Percentiles rank a stretch among this genome's conserved stretches.
Evolutionary conservation across 2,888 invertebrate genomes (phyloP).

Genomic region (Eustalomyia histrio): DNA sequence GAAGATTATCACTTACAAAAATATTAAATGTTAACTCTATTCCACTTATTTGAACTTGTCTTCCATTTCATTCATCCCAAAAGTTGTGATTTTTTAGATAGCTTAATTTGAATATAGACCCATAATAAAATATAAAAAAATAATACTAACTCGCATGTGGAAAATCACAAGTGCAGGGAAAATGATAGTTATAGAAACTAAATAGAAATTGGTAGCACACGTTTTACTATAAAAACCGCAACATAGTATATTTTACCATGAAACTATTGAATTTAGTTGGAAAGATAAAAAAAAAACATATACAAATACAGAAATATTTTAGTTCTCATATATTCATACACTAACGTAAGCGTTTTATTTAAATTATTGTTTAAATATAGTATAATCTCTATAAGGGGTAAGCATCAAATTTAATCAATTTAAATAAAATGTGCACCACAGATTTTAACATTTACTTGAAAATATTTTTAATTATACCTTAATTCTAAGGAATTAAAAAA

Average conservation of each 20-base stretch:
- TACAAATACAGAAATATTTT: background rate
- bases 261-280: conserved; percentile 48
- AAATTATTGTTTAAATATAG: background rate
- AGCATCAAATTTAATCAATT: too few species aligned
- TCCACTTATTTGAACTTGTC: too few species aligned
- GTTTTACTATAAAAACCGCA: conserved; percentile 43
- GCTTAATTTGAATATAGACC: too few species aligned
- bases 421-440: too few species aligned
- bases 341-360: background rate
- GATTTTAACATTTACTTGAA: too few species aligned
- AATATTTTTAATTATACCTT: too few species aligned
- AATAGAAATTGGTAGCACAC: conserved; percentile 22
- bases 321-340: background rate
- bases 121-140: background rate
- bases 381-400: background rate
- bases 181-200: background rate
- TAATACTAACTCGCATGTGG: background rate
- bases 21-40: too few species aligned
- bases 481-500: too few species aligned
- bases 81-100: too few species aligned
- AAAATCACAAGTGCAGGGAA: conserved; percentile 10
- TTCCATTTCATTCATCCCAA: too few species aligned
- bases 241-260: conserved; percentile 33
- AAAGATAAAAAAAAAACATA: conserved; percentile 45
- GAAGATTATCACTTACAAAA: too few species aligned